Percentiles rank a stretch among this genome's conserved stretches.
phyloP scores from a whole-genome alignment of 2,888 invertebrate genomes.

The Chymomyza procnemis region DNA sequence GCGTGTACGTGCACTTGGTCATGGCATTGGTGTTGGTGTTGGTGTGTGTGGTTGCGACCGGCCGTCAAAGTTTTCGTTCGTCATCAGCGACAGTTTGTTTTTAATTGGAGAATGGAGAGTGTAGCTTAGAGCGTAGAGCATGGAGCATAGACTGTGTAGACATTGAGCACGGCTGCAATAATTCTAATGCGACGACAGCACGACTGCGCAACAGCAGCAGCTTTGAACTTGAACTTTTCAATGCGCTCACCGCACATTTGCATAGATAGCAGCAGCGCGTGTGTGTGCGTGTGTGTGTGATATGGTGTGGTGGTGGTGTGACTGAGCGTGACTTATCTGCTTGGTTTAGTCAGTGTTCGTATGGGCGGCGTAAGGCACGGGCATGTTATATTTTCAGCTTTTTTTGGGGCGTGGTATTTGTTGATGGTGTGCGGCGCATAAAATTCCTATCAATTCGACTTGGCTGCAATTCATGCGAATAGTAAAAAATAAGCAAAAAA shows the following conservation, averaged over 20 bases:
- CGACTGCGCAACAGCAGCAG: slow-evolving; percentile 26
- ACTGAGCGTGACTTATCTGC: background rate
- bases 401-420: slow-evolving; percentile 15
- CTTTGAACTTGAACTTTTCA: slow-evolving; percentile 78
- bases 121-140: background rate
- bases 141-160: no score
- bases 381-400: slow-evolving; percentile 21
- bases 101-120: background rate
- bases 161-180: slow-evolving; percentile 25
- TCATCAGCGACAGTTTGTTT: background rate
- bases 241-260: slow-evolving; percentile 42
- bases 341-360: background rate
- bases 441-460: slow-evolving; percentile 14
- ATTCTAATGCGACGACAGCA: slow-evolving; percentile 53
- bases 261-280: background rate
- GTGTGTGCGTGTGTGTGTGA: no score
- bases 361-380: background rate
- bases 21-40: slow-evolving; percentile 3
- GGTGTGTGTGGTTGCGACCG: background rate
- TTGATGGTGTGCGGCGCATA: background rate
- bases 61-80: background rate
- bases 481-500: slow-evolving; percentile 41
- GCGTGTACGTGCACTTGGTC: slow-evolving; percentile 60
- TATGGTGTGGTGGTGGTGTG: no score
- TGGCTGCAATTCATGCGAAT: slow-evolving; percentile 59